These are phyloP conservation scores for Heliconius ethilla DNA, from an alignment of 2,888 invertebrate species.

Conservation along the genomic window DNA sequence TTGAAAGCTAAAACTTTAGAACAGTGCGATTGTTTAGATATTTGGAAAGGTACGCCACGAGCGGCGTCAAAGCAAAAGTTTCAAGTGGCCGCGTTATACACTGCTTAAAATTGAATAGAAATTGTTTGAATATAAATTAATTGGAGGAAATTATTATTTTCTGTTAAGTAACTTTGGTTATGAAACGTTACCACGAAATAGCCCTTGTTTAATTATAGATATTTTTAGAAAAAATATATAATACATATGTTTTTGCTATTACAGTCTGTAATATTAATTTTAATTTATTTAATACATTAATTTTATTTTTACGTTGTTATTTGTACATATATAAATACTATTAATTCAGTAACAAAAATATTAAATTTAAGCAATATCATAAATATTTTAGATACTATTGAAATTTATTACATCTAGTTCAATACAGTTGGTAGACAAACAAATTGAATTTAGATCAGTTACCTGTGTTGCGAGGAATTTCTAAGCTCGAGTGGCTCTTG, in stretches of 20 bases:
- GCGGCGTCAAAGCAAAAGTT: conserved; percentile 69
- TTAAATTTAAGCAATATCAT: background rate
- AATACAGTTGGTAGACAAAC: conserved; percentile 42
- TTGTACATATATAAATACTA: background rate
- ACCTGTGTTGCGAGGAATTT: conserved; percentile 54
- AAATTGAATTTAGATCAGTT: conserved; percentile 51
- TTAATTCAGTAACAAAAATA: background rate
- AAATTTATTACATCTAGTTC: conserved; percentile 9
- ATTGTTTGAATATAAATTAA: conserved; percentile 51
- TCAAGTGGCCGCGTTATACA: conserved; percentile 63
- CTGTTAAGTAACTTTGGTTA: conserved; percentile 16
- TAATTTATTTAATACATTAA: background rate
- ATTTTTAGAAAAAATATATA: too few relatives aligned
- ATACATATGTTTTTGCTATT: too few relatives aligned
- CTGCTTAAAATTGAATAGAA: conserved; percentile 59
- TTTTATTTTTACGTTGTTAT: background rate
- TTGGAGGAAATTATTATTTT: conserved; percentile 40
- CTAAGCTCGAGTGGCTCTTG: conserved; percentile 56
- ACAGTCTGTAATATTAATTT: background rate
- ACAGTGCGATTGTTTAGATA: conserved; percentile 62
- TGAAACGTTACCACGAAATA: background rate
- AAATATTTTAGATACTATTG: background rate
- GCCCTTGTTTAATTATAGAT: background rate
- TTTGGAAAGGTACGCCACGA: conserved; percentile 53
- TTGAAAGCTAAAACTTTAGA: conserved; percentile 56